A percentile compares a stretch with the other conserved stretches of the same genome.
Conservation (phyloP, 1,140 invertebrate genomes). For the Aphis gossypii region DNA sequence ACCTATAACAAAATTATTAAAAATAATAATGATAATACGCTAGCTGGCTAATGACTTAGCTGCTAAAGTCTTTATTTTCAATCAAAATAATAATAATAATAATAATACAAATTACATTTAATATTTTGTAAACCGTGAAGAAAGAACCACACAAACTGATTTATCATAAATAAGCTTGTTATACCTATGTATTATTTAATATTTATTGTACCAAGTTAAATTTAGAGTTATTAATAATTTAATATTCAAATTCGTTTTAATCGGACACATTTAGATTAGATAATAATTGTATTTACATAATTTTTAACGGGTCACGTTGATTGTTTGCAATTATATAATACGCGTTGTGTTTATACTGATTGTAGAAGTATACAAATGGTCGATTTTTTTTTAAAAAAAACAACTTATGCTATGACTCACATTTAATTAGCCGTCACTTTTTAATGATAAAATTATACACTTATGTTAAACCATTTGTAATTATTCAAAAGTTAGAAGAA, state of each 20-base stretch:
- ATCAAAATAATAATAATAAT: background rate
- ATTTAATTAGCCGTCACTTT: constrained; percentile 8
- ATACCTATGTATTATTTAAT: background rate
- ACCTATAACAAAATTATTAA: background rate
- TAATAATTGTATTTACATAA: constrained; percentile 24
- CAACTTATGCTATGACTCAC: background rate
- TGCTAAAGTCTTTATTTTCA: background rate
- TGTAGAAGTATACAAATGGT: background rate
- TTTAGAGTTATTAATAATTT: background rate
- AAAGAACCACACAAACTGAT: background rate
- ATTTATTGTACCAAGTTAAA: background rate
- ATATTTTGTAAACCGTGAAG: background rate
- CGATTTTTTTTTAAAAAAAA: background rate
- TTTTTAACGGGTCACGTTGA: background rate
- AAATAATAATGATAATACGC: background rate
- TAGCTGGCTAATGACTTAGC: background rate
- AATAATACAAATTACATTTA: background rate
- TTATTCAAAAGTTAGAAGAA: background rate
- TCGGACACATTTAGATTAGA: background rate
- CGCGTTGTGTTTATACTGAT: background rate
- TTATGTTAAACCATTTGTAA: background rate
- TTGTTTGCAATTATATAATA: background rate
- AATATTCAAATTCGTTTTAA: background rate
- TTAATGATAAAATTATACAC: constrained; percentile 28
- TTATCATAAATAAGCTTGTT: background rate